Evolutionary conservation across 2,113 vertebrate species (phyloP).

Genomic region (Datnioides undecimradiatus): DNA sequence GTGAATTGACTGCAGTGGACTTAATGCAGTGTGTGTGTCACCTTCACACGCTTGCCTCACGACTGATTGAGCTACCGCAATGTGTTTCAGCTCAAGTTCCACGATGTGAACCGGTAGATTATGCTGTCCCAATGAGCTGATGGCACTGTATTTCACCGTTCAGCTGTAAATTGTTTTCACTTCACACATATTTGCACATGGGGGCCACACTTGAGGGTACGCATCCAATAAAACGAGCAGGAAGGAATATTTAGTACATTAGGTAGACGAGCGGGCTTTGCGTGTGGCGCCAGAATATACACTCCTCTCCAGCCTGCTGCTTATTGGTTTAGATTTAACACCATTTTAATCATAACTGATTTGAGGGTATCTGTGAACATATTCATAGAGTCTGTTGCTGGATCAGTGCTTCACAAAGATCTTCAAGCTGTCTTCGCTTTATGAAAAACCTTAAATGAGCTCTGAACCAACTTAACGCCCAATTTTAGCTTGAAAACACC

Average conservation of each 20-base stretch:
- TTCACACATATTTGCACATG: conserved; percentile 30
- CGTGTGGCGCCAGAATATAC: not conserved
- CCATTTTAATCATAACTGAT: not conserved
- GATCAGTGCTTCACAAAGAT: not conserved
- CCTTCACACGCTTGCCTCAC: conserved; percentile 50
- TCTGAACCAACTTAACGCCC: not conserved
- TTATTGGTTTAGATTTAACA: not conserved
- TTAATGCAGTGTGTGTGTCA: conserved; percentile 55
- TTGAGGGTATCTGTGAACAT: not conserved
- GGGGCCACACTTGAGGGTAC: not conserved
- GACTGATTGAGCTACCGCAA: conserved; percentile 25
- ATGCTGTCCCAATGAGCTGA: conserved; percentile 30
- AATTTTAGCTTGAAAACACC: not conserved
- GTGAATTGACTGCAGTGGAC: conserved; percentile 1
- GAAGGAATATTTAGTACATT: conserved; percentile 15
- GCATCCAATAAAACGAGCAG: not conserved
- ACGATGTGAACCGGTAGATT: conserved; percentile 26
- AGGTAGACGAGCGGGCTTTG: not conserved
- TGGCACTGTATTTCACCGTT: conserved; percentile 4
- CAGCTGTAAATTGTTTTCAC: conserved; percentile 18
- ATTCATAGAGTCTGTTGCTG: not conserved
- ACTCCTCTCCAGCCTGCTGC: not conserved
- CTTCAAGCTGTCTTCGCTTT: not conserved
- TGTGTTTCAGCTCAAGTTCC: conserved; percentile 24
- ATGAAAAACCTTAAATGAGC: not conserved